A percentile compares a stretch with the other conserved stretches of the same genome.
Evolutionary conservation across 2,797 vertebrate species (phyloP).

Genomic region (Mormyrops boulengeri): DNA sequence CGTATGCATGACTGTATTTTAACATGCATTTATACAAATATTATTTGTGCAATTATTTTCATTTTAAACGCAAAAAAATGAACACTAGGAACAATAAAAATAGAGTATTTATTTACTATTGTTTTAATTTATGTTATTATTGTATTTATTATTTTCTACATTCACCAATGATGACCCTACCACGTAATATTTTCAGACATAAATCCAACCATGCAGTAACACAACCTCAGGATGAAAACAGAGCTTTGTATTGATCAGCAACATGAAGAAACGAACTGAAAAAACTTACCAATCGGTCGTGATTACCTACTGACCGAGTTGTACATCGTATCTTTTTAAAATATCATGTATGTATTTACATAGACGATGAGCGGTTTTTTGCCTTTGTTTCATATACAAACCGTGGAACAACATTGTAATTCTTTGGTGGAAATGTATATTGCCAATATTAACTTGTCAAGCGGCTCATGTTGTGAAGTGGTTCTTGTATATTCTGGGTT

Average conservation of each 20-base stretch:
- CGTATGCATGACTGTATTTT: neutral
- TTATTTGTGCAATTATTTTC: constrained; percentile 13
- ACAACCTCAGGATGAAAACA: constrained; percentile 8
- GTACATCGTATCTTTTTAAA: constrained; percentile 46
- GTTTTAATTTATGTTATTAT: constrained; percentile 16
- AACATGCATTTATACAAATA: neutral
- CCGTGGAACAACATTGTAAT: constrained; percentile 67
- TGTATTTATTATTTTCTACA: constrained; percentile 15
- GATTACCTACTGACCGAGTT: constrained; percentile 18
- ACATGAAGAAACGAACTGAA: neutral
- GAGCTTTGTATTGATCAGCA: constrained; percentile 3
- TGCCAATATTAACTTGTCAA: constrained; percentile 81
- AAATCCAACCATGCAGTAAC: neutral
- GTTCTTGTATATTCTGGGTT: constrained; percentile 76
- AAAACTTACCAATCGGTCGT: constrained; percentile 25
- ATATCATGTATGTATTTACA: constrained; percentile 52
- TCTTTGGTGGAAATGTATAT: constrained; percentile 86
- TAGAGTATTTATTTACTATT: constrained; percentile 8
- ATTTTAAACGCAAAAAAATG: neutral
- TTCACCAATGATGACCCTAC: neutral
- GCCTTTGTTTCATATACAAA: constrained; percentile 63
- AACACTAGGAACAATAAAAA: neutral
- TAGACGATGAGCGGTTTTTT: constrained; percentile 58
- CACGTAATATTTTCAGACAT: neutral
- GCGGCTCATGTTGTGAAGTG: constrained; percentile 75